Evolutionary conservation across 1,140 invertebrate genomes (phyloP).

Genomic region (Sipha flava): DNA sequence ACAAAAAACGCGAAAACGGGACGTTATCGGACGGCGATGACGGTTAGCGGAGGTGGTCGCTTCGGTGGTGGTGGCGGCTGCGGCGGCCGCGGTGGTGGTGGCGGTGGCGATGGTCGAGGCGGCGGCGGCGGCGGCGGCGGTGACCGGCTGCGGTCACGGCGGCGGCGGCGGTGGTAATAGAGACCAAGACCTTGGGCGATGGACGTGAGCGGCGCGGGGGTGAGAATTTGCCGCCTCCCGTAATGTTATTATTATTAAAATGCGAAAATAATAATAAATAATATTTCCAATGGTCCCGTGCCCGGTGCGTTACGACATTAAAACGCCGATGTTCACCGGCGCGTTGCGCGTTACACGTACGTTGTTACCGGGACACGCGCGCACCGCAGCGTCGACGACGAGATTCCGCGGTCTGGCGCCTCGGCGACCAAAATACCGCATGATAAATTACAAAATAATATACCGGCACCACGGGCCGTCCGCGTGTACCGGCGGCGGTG

Average conservation of each 20-base stretch:
- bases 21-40: not conserved
- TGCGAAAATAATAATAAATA: not conserved
- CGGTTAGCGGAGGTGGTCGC: not conserved
- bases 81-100: no score
- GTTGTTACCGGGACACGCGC: not conserved
- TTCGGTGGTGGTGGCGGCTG: no score
- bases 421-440: not conserved
- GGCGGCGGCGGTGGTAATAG: not conserved
- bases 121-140: no score
- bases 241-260: not conserved
- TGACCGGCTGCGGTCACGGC: no score
- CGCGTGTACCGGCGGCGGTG: no score
- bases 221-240: not conserved
- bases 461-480: no score
- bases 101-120: no score
- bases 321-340: not conserved
- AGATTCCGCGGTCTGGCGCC: slow-evolving; percentile 16
- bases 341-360: not conserved
- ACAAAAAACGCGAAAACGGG: not conserved
- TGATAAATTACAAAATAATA: no score
- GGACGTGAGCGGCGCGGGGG: not conserved
- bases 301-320: not conserved
- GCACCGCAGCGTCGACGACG: no score
- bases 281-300: no score
- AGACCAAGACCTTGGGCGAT: slow-evolving; percentile 13